Percentiles rank a stretch among this genome's conserved stretches.
Conservation (phyloP, 2,797 vertebrate species). For the Knipowitschia caucasica region DNA sequence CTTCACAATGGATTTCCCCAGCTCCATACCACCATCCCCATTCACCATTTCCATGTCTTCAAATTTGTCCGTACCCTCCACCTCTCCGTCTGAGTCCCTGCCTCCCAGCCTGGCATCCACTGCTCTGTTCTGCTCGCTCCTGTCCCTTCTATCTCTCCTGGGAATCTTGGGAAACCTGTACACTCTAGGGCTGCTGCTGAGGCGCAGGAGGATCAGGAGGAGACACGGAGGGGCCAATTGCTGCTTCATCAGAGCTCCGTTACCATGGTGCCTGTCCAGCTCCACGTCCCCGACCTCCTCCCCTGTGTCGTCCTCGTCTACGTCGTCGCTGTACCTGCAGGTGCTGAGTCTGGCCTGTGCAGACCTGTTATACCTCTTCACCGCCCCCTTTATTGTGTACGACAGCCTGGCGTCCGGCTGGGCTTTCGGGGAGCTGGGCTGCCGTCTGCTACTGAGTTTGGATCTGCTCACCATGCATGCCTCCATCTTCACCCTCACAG, state of each 20-base stretch:
- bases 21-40: conserved; percentile 58
- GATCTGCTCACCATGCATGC: conserved; percentile 89
- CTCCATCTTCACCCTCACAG: conserved; percentile 84
- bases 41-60: conserved; percentile 58
- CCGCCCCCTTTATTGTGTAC: conserved; percentile 84
- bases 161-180: conserved; percentile 84
- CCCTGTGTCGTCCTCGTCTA: conserved; percentile 67
- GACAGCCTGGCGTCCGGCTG: conserved; percentile 81
- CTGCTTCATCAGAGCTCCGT: conserved; percentile 53
- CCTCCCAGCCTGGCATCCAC: conserved; percentile 78
- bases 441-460: conserved; percentile 81
- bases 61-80: conserved; percentile 64
- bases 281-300: conserved; percentile 66
- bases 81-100: conserved; percentile 69
- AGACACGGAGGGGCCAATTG: conserved; percentile 47
- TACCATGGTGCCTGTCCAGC: conserved; percentile 60
- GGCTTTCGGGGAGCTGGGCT: conserved; percentile 83
- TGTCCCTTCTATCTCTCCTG: conserved; percentile 79
- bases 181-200: conserved; percentile 77
- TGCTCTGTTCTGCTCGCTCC: conserved; percentile 75
- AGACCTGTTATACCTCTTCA: conserved; percentile 85
- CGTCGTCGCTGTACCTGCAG: conserved; percentile 82
- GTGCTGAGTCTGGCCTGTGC: conserved; percentile 84
- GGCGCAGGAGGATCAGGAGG: conserved; percentile 66
- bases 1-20: conserved; percentile 64